Conservation (phyloP, 1,140 invertebrate genomes). For the Lycorma delicatula region DNA sequence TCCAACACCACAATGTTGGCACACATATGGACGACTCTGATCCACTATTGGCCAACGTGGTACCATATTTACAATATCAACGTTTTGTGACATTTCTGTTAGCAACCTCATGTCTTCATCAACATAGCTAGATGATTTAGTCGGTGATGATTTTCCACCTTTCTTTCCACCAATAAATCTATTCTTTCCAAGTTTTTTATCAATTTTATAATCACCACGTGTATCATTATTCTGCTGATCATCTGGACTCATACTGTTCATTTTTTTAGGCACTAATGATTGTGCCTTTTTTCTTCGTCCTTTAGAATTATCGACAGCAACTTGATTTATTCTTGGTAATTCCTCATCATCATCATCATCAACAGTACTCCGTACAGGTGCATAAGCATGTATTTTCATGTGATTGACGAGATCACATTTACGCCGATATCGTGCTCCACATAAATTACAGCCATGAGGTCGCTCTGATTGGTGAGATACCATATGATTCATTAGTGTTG, state of each 20-base stretch:
- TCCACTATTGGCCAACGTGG: slow-evolving; percentile 53
- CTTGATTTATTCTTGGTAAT: slow-evolving; percentile 13
- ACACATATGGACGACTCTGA: slow-evolving; percentile 66
- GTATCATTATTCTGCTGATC: slow-evolving; percentile 32
- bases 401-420: slow-evolving; percentile 72
- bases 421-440: slow-evolving; percentile 63
- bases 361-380: slow-evolving; percentile 41
- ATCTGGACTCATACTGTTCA: slow-evolving; percentile 33
- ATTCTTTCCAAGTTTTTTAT: slow-evolving; percentile 15
- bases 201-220: slow-evolving; percentile 20
- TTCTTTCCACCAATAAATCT: slow-evolving; percentile 32
- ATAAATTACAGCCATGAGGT: slow-evolving; percentile 64
- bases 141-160: not conserved
- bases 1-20: slow-evolving; percentile 65
- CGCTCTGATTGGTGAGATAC: slow-evolving; percentile 67
- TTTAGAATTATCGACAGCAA: slow-evolving; percentile 37
- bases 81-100: slow-evolving; percentile 6
- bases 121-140: slow-evolving; percentile 30
- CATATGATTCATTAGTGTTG: slow-evolving; percentile 75
- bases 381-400: slow-evolving; percentile 67
- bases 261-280: slow-evolving; percentile 35
- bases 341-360: slow-evolving; percentile 38
- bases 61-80: slow-evolving; percentile 6
- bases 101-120: slow-evolving; percentile 40
- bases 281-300: slow-evolving; percentile 40